These are phyloP conservation scores for Endomychus coccineus DNA, from an alignment of 2,888 invertebrate species.

Conservation along the genomic window DNA sequence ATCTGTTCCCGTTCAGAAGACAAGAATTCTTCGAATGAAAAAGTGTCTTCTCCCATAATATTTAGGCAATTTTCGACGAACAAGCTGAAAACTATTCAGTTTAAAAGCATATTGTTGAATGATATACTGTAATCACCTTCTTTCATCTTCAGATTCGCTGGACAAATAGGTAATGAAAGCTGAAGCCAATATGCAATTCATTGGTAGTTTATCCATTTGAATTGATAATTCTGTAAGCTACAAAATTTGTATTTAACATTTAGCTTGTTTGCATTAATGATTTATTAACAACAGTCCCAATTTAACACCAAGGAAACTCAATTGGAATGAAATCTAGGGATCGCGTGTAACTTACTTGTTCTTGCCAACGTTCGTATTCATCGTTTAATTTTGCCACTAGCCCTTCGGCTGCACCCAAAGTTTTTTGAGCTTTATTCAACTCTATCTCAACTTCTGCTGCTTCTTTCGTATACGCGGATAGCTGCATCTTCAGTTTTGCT, in stretches of 20 bases:
- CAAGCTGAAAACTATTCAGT: constrained; percentile 33
- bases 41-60: constrained; percentile 35
- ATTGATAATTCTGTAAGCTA: constrained; percentile 55
- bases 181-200: constrained; percentile 62
- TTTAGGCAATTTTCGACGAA: constrained; percentile 36
- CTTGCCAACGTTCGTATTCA: constrained; percentile 84
- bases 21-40: constrained; percentile 52
- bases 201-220: constrained; percentile 57
- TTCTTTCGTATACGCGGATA: constrained; percentile 85
- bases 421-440: constrained; percentile 67
- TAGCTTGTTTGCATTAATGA: too few species aligned
- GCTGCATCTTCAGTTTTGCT: constrained; percentile 64
- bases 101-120: too few species aligned
- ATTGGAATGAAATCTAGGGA: not conserved
- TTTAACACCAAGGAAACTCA: not conserved
- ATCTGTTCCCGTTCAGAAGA: constrained; percentile 68
- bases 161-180: constrained; percentile 70
- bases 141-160: constrained; percentile 57
- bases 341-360: constrained; percentile 49
- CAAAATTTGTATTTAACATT: constrained; percentile 30
- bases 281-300: not conserved
- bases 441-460: constrained; percentile 87
- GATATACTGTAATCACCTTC: constrained; percentile 46
- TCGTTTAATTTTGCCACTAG: constrained; percentile 81
- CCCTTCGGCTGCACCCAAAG: constrained; percentile 69